Evolutionary conservation across 2,797 vertebrate genomes (phyloP), one percentile per base, ranked within the genome.

Genomic region (Hemibagrus guttatus): DNA sequence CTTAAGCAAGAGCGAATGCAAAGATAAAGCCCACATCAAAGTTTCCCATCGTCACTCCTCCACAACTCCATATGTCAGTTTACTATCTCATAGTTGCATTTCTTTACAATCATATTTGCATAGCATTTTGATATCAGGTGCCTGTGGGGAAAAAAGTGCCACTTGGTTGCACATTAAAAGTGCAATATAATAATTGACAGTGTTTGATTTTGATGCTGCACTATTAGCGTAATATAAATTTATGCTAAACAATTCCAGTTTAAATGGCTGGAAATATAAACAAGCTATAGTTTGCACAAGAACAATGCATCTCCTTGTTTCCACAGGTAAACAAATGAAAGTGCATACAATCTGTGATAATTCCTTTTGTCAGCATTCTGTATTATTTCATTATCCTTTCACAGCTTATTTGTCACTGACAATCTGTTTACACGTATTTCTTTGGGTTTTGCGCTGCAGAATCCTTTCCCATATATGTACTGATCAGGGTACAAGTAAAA

Each of bases 1-100:
- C 95, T 97, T 91, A 97, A 95, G 81, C 91, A 92, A 63, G 95
- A 96, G 63, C 93, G 92, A 0, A 91, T 90, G 39, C 92, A 87
- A 28, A 90, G 90, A 89, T 94, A 93, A 86, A 19, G 1, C 39
- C 59, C 23, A 69, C 6, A 16, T 54, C 0, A 17, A 16, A 35
- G 49, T 52, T 66, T 13, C 28, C 52, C 19, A 28, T 23, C 23
- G 26, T 63, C 28, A 64, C 58, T 35, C 16, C 35, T 6, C 28
- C 17, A 66, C 8, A 52, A 66, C 26, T 59, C 35, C 46, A 39
- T 49, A 69, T 92, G 35, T 93, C 21, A 52, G 66, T 1, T 1
- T 79, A 42, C 42, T n/a, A 78, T 84, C 85, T 83, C 4, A 52
- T 21, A 39, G 69, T 1, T 66, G 35, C 49, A 76, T 74, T 56